Evolutionary conservation across 2,888 invertebrate genomes (phyloP), one percentile per base, ranked within the genome.

Genomic region (Spodoptera littoralis): DNA sequence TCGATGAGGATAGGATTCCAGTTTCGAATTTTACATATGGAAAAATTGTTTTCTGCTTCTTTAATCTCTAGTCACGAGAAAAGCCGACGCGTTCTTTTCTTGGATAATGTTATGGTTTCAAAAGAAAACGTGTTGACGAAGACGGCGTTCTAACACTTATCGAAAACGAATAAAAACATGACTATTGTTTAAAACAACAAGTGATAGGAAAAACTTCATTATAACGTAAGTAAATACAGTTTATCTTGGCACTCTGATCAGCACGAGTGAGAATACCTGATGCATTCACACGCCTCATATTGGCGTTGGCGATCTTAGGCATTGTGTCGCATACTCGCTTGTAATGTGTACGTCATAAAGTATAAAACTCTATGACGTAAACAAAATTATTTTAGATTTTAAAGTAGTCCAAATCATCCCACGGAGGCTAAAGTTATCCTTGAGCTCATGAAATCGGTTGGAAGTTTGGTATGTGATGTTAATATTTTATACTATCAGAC

Each of bases 211-310:
- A 43, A 64, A 73, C 47, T 45, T 64, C 12, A 69, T 73, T 64
- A 57, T 43, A 69, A 52, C 22, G 36, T n/a, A 43, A 64, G 59
- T 50, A 54, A 48, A 69, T 36, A 46, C 60, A 12, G 48, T 70
- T 73, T 74, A 60, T 72, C 60, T 73, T 46, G 54, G 60, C 47
- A 68, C 47, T 65, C 65, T 65, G 66, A 60, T 70, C 46, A 52
- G 69, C 73, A 77, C 70, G 70, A 67, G 78, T 65, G 70, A 59
- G 52, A 67, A 54, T 63, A 70, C 48, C 58, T 65, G 71, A 59
- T 75, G 73, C 71, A 69, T 74, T 51, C 53, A 44, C 52, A 59
- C 56, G 58, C 9, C 43, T 36, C 55, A 58, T 67, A 68, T 61
- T 70, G 67, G 60, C 45, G 68, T 65, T 64, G 52, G 53, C 50